Conservation (phyloP, 2,888 invertebrate species). For the Panorpa germanica region DNA sequence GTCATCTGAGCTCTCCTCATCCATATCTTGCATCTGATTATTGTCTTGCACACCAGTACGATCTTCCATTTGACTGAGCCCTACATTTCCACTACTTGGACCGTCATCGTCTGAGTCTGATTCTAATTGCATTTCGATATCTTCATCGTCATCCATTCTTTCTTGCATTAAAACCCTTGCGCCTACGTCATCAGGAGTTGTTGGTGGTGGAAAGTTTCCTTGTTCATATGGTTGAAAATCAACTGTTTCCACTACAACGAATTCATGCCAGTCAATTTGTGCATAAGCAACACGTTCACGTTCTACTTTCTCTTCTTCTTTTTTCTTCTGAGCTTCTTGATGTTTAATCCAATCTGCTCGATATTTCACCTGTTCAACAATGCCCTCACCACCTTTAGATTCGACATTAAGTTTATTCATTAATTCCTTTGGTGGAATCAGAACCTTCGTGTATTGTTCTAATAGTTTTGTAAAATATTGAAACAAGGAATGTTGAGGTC, state of each 20-base stretch:
- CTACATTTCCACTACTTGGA: constrained; percentile 26
- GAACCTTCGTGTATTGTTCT: constrained; percentile 95
- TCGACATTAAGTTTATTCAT: constrained; percentile 62
- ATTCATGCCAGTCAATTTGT: constrained; percentile 99
- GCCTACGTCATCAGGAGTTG: constrained; percentile 93
- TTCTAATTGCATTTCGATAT: constrained; percentile 81
- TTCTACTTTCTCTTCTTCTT: constrained; percentile 90
- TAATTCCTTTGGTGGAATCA: constrained; percentile 89
- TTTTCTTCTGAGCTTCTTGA: constrained; percentile 79
- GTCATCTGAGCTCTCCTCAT: constrained; percentile 67
- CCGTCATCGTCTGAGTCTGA: constrained; percentile 37
- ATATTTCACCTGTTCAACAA: constrained; percentile 80
- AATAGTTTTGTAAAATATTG: constrained; percentile 95
- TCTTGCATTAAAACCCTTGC: constrained; percentile 80
- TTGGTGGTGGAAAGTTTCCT: constrained; percentile 92
- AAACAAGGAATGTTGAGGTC: constrained; percentile 96
- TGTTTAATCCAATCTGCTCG: constrained; percentile 94
- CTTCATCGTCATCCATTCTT: constrained; percentile 55
- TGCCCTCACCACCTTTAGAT: constrained; percentile 39
- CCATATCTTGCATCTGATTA: constrained; percentile 72
- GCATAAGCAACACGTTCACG: constrained; percentile 90
- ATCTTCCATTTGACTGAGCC: constrained; percentile 48
- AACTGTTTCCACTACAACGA: constrained; percentile 98
- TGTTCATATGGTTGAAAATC: constrained; percentile 95
- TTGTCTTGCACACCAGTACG: constrained; percentile 31